A percentile compares a stretch with the other conserved stretches of the same genome.
phyloP scores from a whole-genome alignment of 2,888 invertebrate genomes.

The Drosophila kanekoi region DNA sequence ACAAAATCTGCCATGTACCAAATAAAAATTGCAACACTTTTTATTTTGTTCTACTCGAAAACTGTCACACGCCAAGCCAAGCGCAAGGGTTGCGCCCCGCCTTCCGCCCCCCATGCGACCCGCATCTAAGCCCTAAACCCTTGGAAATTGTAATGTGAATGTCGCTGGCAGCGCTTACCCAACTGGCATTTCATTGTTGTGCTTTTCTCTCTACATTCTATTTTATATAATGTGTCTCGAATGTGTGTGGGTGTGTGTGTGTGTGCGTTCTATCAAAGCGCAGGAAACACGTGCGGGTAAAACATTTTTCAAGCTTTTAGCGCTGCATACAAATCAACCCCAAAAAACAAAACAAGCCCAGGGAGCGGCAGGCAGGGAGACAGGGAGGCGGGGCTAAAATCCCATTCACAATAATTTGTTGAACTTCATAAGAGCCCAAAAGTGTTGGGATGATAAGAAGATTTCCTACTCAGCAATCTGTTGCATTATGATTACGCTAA shows the following conservation, averaged over 20 bases:
- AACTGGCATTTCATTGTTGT: constrained; percentile 78
- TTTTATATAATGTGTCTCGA: constrained; percentile 70
- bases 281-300: constrained; percentile 81
- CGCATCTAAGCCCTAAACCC: constrained; percentile 11
- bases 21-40: constrained; percentile 57
- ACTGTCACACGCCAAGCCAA: constrained; percentile 33
- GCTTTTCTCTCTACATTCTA: constrained; percentile 70
- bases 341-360: constrained; percentile 24
- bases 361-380: constrained; percentile 2
- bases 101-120: not conserved
- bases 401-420: constrained; percentile 79
- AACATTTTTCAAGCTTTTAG: constrained; percentile 81
- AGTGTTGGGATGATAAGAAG: constrained; percentile 28
- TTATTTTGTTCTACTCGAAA: constrained; percentile 28
- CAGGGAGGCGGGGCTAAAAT: constrained; percentile 24
- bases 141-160: constrained; percentile 59
- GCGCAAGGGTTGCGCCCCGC: constrained; percentile 1
- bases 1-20: constrained; percentile 27
- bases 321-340: constrained; percentile 81
- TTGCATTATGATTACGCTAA: constrained; percentile 67
- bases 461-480: constrained; percentile 63
- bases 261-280: constrained; percentile 67
- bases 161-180: constrained; percentile 58
- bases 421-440: constrained; percentile 66
- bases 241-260: constrained; percentile 15